These are phyloP conservation scores for Troides oblongomaculatus DNA, from an alignment of 2,888 invertebrate genomes.

Conservation along the genomic window DNA sequence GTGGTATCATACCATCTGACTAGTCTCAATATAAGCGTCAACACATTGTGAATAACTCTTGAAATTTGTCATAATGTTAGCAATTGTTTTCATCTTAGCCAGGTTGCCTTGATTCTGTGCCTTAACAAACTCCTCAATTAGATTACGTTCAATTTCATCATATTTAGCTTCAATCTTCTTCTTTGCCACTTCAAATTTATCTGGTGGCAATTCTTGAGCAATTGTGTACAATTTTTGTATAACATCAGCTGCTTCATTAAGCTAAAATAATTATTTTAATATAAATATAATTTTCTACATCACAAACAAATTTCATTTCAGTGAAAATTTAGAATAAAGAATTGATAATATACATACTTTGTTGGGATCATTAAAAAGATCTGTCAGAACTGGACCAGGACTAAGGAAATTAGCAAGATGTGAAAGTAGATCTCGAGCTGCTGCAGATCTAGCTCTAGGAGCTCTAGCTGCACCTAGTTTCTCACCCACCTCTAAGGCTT, in stretches of 20 bases:
- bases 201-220: conserved; percentile 94
- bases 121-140: conserved; percentile 96
- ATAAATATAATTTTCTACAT: neutral
- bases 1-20: conserved; percentile 86
- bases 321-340: neutral
- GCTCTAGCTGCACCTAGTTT: conserved; percentile 98
- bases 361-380: conserved; percentile 91
- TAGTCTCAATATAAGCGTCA: conserved; percentile 97
- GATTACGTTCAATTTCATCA: conserved; percentile 91
- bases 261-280: conserved; percentile 59
- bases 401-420: conserved; percentile 95
- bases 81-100: conserved; percentile 94
- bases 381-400: conserved; percentile 89
- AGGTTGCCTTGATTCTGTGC: conserved; percentile 93
- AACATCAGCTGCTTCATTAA: conserved; percentile 97
- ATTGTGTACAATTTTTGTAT: conserved; percentile 98
- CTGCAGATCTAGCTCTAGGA: conserved; percentile 95
- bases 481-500: conserved; percentile 98
- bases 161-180: conserved; percentile 93
- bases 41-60: conserved; percentile 98
- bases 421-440: conserved; percentile 95
- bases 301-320: neutral
- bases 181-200: conserved; percentile 91
- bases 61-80: conserved; percentile 94
- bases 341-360: conserved; percentile 75